Evolutionary conservation across 2,888 invertebrate genomes (phyloP), one percentile per base, ranked within the genome.

Genomic region (Pyrrhia umbra): DNA sequence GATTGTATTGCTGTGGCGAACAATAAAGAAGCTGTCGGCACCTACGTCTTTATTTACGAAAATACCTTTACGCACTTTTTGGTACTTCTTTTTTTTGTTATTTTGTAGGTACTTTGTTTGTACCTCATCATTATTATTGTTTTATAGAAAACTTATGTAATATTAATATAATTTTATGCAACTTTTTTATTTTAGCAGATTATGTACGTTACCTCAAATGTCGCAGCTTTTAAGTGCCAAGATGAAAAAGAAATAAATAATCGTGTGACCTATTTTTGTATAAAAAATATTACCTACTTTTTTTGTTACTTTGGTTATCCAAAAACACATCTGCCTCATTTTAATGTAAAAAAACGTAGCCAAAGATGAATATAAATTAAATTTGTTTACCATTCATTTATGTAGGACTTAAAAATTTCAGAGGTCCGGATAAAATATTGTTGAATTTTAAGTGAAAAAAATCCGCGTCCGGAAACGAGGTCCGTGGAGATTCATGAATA

Each of bases 371-470:
- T 77, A 55, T 49, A 75, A 80, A 75, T 75, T 46, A 57, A 68
- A 68, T 73, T 67, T 67, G 49, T 75, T 79, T 68, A 54, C 65
- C 55, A 80, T 75, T 72, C 49, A 80, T 79, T 79, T 80, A 80
- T 75, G 72, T 51, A 75, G 80, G 57, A 61, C 55, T 68, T 51
- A 40, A 42, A 56, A 65, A 58, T 46, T 62, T 66, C 21, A 21
- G 30, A 34, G 25, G 49, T 9, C 1, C 49, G 37, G 49, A 67
- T 51, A 61, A 66, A 75, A 72, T 68, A 68, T 45, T 54, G 51
- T 65, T 76, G 73, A 75, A 75, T 73, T 67, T 80, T 70, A 68
- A 62, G 51, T 59, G 34, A 49, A 62, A 67, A 68, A 58, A 68
- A 64, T 39, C 34, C 30, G 10, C 55, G 40, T 52, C 49, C 52